Evolutionary conservation across 2,797 vertebrate genomes (phyloP).

Genomic region (Pterois miles): DNA sequence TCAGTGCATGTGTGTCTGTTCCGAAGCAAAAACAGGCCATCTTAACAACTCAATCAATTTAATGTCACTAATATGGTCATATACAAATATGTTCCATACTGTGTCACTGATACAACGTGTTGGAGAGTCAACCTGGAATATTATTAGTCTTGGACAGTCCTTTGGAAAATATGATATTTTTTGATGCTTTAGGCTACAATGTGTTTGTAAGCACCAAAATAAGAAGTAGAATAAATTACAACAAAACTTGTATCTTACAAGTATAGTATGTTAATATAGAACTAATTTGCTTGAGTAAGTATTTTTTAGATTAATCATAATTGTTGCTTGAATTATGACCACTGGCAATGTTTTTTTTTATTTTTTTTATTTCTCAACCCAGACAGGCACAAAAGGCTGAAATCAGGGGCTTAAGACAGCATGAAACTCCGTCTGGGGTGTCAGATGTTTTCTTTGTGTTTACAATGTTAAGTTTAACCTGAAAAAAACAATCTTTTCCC

Average conservation of each 20-base stretch:
- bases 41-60: background rate
- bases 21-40: background rate
- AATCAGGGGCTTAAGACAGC: too few relatives aligned
- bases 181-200: background rate
- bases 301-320: slow-evolving; percentile 5
- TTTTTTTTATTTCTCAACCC: too few relatives aligned
- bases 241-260: background rate
- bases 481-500: too few relatives aligned
- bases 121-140: background rate
- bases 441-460: too few relatives aligned
- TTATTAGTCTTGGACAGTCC: background rate
- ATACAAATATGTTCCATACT: background rate
- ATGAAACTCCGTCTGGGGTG: too few relatives aligned
- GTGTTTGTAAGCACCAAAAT: background rate
- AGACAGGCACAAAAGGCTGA: too few relatives aligned
- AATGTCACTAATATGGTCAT: background rate
- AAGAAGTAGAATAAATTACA: background rate
- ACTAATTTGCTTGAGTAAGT: background rate
- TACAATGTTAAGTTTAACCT: too few relatives aligned
- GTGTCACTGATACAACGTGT: background rate
- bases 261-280: background rate
- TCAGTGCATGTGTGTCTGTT: background rate
- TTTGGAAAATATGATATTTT: too few relatives aligned
- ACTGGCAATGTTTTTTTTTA: background rate
- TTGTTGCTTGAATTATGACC: background rate